These are phyloP conservation scores for Penelope pileata DNA, from an alignment of 2,113 vertebrate genomes.

Conservation along the genomic window DNA sequence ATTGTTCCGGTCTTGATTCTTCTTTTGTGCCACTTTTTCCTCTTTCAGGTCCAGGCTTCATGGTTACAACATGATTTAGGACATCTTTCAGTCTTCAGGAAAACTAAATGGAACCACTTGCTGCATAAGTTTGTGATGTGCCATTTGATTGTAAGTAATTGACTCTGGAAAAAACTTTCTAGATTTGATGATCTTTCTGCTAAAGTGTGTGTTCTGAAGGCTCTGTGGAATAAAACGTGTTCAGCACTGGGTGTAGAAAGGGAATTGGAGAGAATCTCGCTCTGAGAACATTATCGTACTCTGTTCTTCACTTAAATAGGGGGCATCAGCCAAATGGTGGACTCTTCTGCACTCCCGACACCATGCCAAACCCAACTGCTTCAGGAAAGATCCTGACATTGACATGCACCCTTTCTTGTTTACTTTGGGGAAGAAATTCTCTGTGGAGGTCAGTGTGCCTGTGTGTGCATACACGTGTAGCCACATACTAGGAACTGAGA, in stretches of 20 bases:
- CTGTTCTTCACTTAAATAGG: slow-evolving; percentile 55
- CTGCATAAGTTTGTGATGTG: slow-evolving; percentile 75
- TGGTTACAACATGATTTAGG: slow-evolving; percentile 77
- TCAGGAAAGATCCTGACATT: slow-evolving; percentile 77
- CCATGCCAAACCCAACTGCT: slow-evolving; percentile 79
- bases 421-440: slow-evolving; percentile 74
- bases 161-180: not conserved
- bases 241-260: not conserved
- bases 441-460: slow-evolving; percentile 77
- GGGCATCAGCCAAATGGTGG: slow-evolving; percentile 76
- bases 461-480: accelerated
- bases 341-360: slow-evolving; percentile 76
- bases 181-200: not conserved
- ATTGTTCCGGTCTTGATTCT: not conserved
- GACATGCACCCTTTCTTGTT: slow-evolving; percentile 74
- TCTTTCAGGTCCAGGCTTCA: slow-evolving; percentile 67
- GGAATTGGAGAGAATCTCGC: not conserved
- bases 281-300: not conserved
- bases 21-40: not conserved
- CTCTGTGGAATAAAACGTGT: not conserved
- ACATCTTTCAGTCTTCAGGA: slow-evolving; percentile 76
- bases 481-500: not conserved
- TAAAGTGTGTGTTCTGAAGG: not conserved
- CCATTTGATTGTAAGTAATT: slow-evolving; percentile 73
- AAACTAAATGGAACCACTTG: slow-evolving; percentile 75